These are phyloP conservation scores for Dasysyrphus albostriatus DNA, from an alignment of 2,888 invertebrate genomes.

Conservation along the genomic window DNA sequence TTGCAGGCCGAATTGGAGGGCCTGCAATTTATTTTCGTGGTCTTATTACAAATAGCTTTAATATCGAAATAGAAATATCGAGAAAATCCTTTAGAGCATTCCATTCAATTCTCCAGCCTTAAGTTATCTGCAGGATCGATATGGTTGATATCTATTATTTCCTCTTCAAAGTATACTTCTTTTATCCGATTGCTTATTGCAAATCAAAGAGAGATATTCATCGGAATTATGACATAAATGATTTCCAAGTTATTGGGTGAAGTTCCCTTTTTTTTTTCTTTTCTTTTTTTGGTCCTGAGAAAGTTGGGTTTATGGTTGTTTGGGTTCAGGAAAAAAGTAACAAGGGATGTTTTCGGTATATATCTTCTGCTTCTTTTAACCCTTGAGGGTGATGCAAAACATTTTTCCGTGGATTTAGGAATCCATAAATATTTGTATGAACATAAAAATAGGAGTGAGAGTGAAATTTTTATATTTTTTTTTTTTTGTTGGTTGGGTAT, in stretches of 20 bases:
- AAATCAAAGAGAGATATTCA: slow-evolving; percentile 55
- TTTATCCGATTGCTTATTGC: slow-evolving; percentile 59
- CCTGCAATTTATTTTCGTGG: slow-evolving; percentile 32
- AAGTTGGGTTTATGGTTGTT: slow-evolving; percentile 50
- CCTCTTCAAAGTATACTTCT: slow-evolving; percentile 42
- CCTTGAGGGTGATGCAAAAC: slow-evolving; percentile 30
- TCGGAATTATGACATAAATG: slow-evolving; percentile 70
- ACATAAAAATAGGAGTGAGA: neutral
- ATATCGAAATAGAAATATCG: slow-evolving; percentile 9
- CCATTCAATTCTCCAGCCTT: slow-evolving; percentile 9
- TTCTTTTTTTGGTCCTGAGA: neutral
- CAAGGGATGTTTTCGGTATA: slow-evolving; percentile 49
- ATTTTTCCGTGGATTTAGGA: slow-evolving; percentile 5
- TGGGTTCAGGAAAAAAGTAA: slow-evolving; percentile 24
- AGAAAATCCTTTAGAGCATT: slow-evolving; percentile 23
- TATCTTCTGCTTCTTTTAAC: slow-evolving; percentile 9
- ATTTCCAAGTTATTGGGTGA: slow-evolving; percentile 59
- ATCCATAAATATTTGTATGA: slow-evolving; percentile 14
- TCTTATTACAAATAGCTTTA: slow-evolving; percentile 31
- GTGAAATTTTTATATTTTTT: neutral
- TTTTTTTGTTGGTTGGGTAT: neutral
- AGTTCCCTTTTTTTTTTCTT: neutral
- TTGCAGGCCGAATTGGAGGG: slow-evolving; percentile 17
- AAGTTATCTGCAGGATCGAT: slow-evolving; percentile 24
- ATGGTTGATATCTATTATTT: slow-evolving; percentile 23